Base-by-base conservation (phyloP, 2,888 invertebrate species). In the Acholoe squamosa region DNA sequence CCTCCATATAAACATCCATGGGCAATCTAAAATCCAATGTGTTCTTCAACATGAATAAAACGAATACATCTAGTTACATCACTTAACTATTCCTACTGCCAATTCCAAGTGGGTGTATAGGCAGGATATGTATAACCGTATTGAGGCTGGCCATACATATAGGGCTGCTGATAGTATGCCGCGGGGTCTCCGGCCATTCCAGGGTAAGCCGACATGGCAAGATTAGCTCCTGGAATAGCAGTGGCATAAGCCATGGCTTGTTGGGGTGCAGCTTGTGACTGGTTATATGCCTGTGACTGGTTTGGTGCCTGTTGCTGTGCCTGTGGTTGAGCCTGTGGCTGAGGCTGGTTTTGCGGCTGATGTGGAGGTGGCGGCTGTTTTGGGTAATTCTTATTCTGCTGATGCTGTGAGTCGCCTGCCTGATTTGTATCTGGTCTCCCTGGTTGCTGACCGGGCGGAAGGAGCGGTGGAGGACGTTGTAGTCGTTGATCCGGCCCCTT, bases 101-200 rank as follows among this genome's bases (percentile, higher is more conserved):
- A 80, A n/a, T 43, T 80, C 80, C 80, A 80, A 22, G 34, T 43
- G 22, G 80, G 33, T 14, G 80, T 19, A 22, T 80, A 80, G 0
- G 33, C 0, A 14, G 71, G 16, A 34, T 80, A 80, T 0, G 80
- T 22, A 43, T 80, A 80, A 7, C 34, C 80, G 25, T 80, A 80
- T 1, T 19, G 76, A n/a, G 76, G 28, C 31, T 76, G 76, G 3
- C 76, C 76, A 16, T 76, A 76, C 34, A 80, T 22, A 22, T 80
- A 80, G 1, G 19, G 80, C 80, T 80, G 80, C 34, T 80, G 80
- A 34, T 80, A 80, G 80, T 80, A 80, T 0, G 80, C 43, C 0
- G 80, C 0, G 12, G 61, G 61, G 61, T 61, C 61, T 61, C 61
- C 61, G 61, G 61, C 61, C 61, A 61, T n/a, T 3, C 7, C 19